phyloP scores from a whole-genome alignment of 2,797 vertebrate genomes.

The Cuculus canorus region DNA sequence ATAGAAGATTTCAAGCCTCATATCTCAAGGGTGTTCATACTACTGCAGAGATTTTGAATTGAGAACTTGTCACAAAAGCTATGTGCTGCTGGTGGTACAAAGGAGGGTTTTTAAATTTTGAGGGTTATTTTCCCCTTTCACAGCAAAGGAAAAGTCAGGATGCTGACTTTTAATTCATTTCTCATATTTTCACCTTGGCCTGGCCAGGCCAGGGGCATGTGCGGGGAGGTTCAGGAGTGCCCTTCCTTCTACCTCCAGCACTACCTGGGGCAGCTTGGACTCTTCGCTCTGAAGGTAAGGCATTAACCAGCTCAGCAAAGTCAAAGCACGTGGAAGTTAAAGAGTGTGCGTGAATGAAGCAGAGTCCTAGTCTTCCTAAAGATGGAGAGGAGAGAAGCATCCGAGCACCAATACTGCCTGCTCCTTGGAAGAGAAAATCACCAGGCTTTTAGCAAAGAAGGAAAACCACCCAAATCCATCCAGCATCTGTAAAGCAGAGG shows the following conservation, averaged over 20 bases:
- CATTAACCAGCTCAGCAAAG: neutral
- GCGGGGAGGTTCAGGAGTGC: neutral
- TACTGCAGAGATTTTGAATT: neutral
- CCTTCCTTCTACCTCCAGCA: neutral
- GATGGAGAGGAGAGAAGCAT: neutral
- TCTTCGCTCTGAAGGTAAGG: neutral
- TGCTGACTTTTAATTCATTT: neutral
- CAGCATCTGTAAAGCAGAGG: neutral
- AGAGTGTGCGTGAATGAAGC: neutral
- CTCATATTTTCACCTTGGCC: neutral
- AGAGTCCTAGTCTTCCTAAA: neutral
- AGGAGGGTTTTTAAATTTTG: neutral
- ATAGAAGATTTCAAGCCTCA: neutral
- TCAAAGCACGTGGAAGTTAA: neutral
- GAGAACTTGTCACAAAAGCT: neutral
- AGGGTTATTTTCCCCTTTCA: neutral
- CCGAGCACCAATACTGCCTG: neutral
- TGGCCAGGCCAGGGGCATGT: neutral
- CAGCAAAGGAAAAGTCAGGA: neutral
- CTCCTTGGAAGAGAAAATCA: neutral
- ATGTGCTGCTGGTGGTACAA: neutral
- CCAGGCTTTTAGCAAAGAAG: neutral
- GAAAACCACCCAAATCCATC: neutral
- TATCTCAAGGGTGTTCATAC: neutral
- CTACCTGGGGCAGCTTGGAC: neutral